These are phyloP conservation scores for Thripadectes ignobilis DNA, from an alignment of 2,797 vertebrate genomes.

Conservation along the genomic window DNA sequence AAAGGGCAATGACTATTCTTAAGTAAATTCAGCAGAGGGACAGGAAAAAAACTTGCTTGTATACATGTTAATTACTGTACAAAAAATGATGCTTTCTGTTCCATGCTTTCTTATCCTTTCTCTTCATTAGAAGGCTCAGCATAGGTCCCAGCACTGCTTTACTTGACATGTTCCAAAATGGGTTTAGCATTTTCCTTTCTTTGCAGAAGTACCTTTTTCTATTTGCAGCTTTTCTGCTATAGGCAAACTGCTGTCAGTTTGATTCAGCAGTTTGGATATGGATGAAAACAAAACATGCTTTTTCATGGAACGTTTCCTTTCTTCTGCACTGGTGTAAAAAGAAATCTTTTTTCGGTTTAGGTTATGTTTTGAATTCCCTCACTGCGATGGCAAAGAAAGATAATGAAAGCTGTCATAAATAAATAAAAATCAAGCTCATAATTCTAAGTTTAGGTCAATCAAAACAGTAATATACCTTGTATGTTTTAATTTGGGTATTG, in stretches of 20 bases:
- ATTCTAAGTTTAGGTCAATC: conserved; percentile 28
- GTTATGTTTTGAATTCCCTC: conserved; percentile 8
- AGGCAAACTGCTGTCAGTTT: conserved; percentile 20
- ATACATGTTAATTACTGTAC: not conserved
- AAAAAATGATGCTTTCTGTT: not conserved
- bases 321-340: not conserved
- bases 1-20: not conserved
- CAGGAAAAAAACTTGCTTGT: not conserved
- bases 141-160: not conserved
- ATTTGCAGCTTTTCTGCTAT: not conserved
- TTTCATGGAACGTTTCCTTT: not conserved
- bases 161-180: not conserved
- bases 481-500: conserved; percentile 21
- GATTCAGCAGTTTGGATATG: conserved; percentile 1
- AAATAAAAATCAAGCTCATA: conserved; percentile 20
- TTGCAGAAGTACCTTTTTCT: not conserved
- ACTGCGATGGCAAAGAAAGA: not conserved
- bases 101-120: not conserved
- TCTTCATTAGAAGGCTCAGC: not conserved
- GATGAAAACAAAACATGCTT: conserved; percentile 23
- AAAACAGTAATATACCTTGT: conserved; percentile 5
- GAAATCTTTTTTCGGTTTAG: not conserved
- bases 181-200: not conserved
- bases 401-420: conserved; percentile 36
- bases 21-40: not conserved